Percentiles rank a stretch among this genome's conserved stretches.
phyloP scores from a whole-genome alignment of 2,797 vertebrate species.

The Harpagifer antarcticus region DNA sequence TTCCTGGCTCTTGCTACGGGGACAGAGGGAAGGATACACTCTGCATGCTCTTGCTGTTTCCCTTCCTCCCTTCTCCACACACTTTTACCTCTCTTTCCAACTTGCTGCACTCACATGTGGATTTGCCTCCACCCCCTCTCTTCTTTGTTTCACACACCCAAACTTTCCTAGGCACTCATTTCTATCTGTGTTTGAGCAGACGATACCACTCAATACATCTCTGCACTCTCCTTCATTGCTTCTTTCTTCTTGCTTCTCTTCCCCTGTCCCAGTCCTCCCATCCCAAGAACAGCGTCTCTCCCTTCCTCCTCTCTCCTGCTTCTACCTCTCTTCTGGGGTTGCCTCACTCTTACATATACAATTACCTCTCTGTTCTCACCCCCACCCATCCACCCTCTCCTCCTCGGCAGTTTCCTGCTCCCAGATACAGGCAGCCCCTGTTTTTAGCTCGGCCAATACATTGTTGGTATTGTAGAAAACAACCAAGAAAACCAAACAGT shows the following conservation, averaged over 20 bases:
- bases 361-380: slow-evolving; percentile 80
- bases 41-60: slow-evolving; percentile 34
- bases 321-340: slow-evolving; percentile 58
- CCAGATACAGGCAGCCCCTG: slow-evolving; percentile 67
- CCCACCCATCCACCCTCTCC: slow-evolving; percentile 60
- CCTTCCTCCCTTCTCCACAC: slow-evolving; percentile 19
- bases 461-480: slow-evolving; percentile 74
- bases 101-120: slow-evolving; percentile 44
- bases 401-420: slow-evolving; percentile 73
- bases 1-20: slow-evolving; percentile 75
- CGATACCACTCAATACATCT: slow-evolving; percentile 7
- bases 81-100: slow-evolving; percentile 57
- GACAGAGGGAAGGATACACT: slow-evolving; percentile 70
- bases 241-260: slow-evolving; percentile 13
- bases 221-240: not conserved
- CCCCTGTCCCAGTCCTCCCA: slow-evolving; percentile 23
- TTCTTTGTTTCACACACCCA: slow-evolving; percentile 44
- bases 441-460: slow-evolving; percentile 59
- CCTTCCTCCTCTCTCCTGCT: slow-evolving; percentile 45
- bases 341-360: slow-evolving; percentile 79
- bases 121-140: slow-evolving; percentile 26
- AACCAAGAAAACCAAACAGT: slow-evolving; percentile 61
- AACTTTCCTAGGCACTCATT: slow-evolving; percentile 28
- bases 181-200: slow-evolving; percentile 1
- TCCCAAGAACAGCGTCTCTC: slow-evolving; percentile 39